Percentiles rank a stretch among this genome's conserved stretches.
These are phyloP conservation scores for Mellivora capensis DNA, from an alignment of 2,113 vertebrate species.

Conservation along the genomic window DNA sequence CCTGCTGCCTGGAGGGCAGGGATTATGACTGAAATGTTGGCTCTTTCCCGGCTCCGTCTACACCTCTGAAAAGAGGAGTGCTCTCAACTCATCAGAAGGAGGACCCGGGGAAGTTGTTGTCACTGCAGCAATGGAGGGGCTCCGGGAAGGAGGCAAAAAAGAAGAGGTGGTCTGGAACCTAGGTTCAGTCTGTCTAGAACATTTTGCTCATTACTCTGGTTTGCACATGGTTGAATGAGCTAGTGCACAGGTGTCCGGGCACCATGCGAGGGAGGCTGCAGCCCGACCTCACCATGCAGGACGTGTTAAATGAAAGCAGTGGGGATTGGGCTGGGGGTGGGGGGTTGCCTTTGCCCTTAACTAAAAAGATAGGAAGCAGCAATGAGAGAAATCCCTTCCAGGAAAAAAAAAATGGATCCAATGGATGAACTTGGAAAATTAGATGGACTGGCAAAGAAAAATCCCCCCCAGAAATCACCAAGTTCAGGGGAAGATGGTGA, in stretches of 20 bases:
- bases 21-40: not conserved
- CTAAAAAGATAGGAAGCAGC: not conserved
- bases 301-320: not conserved
- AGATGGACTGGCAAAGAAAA: not conserved
- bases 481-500: not conserved
- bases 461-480: not conserved
- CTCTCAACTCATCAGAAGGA: not conserved
- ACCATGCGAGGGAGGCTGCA: not conserved
- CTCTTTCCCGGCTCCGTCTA: not conserved
- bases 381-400: not conserved
- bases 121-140: not conserved
- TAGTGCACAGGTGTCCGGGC: not conserved
- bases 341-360: not conserved
- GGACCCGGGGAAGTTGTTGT: not conserved
- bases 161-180: not conserved
- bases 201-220: not conserved
- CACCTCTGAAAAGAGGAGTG: not conserved
- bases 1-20: not conserved
- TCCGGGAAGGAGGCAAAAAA: not conserved
- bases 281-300: not conserved
- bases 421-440: not conserved
- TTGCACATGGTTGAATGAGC: not conserved
- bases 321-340: not conserved
- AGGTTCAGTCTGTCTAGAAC: not conserved
- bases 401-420: not conserved